Conservation (phyloP, 1,140 invertebrate species). For the Aleiodes sp. region DNA sequence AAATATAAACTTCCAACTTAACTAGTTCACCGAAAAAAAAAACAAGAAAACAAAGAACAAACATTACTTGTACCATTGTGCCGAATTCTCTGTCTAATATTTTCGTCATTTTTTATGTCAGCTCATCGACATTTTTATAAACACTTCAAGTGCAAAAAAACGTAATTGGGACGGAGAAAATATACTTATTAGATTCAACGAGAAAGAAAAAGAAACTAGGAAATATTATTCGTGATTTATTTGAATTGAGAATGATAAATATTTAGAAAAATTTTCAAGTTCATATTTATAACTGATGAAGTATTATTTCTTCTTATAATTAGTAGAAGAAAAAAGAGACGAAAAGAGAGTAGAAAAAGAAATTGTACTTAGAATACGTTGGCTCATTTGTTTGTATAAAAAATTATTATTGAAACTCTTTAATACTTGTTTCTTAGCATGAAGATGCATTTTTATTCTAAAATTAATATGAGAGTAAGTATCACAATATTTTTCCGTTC, state of each 20-base stretch:
- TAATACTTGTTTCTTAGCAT: neutral
- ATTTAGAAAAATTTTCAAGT: neutral
- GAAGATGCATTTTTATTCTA: conserved; percentile 11
- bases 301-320: conserved; percentile 27
- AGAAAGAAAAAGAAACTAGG: neutral
- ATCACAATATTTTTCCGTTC: neutral
- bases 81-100: neutral
- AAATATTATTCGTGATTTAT: conserved; percentile 9
- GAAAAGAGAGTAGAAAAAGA: neutral
- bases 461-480: neutral
- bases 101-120: conserved; percentile 10
- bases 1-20: neutral
- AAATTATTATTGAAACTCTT: neutral
- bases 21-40: neutral
- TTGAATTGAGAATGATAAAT: neutral
- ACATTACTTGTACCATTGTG: conserved; percentile 5
- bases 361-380: conserved; percentile 22
- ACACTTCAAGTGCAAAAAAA: neutral
- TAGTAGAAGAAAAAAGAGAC: too few species aligned
- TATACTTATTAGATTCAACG: conserved; percentile 21
- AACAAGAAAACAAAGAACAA: neutral
- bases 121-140: conserved; percentile 15
- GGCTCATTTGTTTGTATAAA: neutral
- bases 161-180: neutral
- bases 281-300: conserved; percentile 12